These are phyloP conservation scores for Falco naumanni DNA, from an alignment of 2,797 vertebrate genomes.

Conservation along the genomic window DNA sequence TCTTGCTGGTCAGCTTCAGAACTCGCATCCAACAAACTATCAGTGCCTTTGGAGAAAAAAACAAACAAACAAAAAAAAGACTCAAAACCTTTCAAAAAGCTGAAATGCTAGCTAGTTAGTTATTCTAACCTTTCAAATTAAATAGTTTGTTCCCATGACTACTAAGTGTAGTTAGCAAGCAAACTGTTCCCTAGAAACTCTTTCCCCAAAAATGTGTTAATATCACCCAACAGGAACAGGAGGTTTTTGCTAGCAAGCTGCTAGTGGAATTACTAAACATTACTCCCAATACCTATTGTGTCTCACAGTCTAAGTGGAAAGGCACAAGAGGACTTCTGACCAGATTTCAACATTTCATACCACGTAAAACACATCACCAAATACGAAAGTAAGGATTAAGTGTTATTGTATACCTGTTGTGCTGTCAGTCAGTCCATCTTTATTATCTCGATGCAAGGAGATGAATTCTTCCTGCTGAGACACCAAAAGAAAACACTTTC, in stretches of 20 bases:
- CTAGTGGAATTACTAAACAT: too few relatives aligned
- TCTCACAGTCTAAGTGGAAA: too few relatives aligned
- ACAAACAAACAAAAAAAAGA: background rate
- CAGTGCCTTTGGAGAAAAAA: slow-evolving; percentile 68
- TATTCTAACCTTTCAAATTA: background rate
- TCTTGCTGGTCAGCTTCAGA: slow-evolving; percentile 83
- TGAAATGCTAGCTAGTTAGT: background rate
- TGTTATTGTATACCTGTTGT: slow-evolving; percentile 59
- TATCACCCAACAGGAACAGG: background rate
- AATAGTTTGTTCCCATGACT: background rate
- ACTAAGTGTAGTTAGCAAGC: background rate
- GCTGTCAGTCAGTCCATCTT: slow-evolving; percentile 75
- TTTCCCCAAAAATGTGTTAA: background rate
- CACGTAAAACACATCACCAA: background rate
- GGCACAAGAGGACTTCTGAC: too few relatives aligned
- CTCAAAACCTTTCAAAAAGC: background rate
- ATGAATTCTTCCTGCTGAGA: slow-evolving; percentile 77
- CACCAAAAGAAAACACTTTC: slow-evolving; percentile 9
- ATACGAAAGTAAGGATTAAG: background rate
- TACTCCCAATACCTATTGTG: too few relatives aligned
- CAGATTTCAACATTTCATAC: background rate
- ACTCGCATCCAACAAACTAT: slow-evolving; percentile 77
- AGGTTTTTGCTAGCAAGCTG: too few relatives aligned
- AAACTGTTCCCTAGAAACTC: background rate
- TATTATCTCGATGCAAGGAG: slow-evolving; percentile 68